Conservation (phyloP, 2,888 invertebrate species). For the Blera fallax region DNA sequence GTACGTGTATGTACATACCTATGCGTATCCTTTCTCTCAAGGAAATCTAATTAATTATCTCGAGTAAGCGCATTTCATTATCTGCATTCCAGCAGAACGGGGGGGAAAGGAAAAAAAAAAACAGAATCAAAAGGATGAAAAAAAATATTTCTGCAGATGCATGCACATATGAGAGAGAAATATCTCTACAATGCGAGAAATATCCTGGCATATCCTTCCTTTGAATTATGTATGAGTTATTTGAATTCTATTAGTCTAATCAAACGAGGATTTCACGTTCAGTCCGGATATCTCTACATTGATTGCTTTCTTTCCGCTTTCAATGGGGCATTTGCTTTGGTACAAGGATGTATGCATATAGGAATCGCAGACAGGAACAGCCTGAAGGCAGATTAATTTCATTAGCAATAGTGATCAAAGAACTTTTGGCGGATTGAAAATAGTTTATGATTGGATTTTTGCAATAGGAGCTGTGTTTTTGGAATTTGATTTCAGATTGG, state of each 20-base stretch:
- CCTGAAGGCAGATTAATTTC: slow-evolving; percentile 6
- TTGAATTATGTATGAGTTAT: slow-evolving; percentile 56
- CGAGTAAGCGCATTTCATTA: slow-evolving; percentile 24
- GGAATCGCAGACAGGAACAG: background rate
- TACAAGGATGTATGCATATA: background rate
- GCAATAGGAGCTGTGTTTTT: background rate
- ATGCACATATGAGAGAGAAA: background rate
- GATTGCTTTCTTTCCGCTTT: slow-evolving; percentile 30
- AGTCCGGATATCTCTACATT: background rate
- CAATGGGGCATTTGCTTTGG: background rate
- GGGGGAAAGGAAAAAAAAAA: background rate
- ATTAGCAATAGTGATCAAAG: slow-evolving; percentile 24
- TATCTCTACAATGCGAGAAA: background rate
- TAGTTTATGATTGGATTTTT: slow-evolving; percentile 14
- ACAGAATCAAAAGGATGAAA: background rate
- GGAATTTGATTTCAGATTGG: background rate
- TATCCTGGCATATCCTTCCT: slow-evolving; percentile 23
- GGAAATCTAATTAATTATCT: slow-evolving; percentile 41
- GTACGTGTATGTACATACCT: too few relatives aligned
- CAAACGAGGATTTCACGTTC: slow-evolving; percentile 44
- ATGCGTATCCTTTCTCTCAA: background rate
- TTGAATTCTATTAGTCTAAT: slow-evolving; percentile 58
- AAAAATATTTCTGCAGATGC: background rate
- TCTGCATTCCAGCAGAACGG: background rate
- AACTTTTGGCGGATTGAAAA: slow-evolving; percentile 5